Evolutionary conservation across 2,113 vertebrate species (phyloP).

Genomic region (Megatriorchis doriae): DNA sequence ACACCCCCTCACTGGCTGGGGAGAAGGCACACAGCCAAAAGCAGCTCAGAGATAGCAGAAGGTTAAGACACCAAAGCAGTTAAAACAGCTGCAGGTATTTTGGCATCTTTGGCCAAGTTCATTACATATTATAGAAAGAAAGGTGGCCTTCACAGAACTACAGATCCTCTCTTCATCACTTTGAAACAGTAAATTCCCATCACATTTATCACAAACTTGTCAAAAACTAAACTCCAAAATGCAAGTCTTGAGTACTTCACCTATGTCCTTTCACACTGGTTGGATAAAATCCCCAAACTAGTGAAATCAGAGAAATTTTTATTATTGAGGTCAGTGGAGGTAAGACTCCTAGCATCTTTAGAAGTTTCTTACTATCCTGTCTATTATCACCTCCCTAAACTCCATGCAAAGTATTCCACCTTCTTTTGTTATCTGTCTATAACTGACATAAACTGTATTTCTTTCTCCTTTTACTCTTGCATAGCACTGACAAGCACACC

Average conservation of each 20-base stretch:
- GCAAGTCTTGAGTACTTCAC: accelerated
- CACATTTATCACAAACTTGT: background rate
- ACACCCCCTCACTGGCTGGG: background rate
- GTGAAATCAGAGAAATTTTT: background rate
- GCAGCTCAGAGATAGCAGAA: conserved; percentile 22
- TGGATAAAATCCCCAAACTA: background rate
- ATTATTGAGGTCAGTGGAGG: background rate
- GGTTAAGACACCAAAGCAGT: conserved; percentile 35
- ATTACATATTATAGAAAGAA: background rate
- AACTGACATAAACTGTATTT: background rate
- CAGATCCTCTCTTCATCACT: background rate
- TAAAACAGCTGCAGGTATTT: background rate
- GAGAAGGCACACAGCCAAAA: conserved; percentile 43
- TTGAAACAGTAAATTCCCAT: background rate
- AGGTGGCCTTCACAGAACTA: background rate
- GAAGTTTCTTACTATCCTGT: background rate
- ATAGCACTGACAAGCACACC: background rate
- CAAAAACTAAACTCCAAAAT: background rate
- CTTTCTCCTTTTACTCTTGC: background rate
- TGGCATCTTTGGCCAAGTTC: background rate
- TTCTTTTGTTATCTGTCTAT: background rate
- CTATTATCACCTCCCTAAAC: background rate
- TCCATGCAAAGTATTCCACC: background rate
- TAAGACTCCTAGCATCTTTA: background rate
- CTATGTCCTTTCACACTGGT: background rate